These are phyloP conservation scores for Arvicanthis niloticus DNA, from an alignment of 2,113 vertebrate genomes.

Conservation along the genomic window DNA sequence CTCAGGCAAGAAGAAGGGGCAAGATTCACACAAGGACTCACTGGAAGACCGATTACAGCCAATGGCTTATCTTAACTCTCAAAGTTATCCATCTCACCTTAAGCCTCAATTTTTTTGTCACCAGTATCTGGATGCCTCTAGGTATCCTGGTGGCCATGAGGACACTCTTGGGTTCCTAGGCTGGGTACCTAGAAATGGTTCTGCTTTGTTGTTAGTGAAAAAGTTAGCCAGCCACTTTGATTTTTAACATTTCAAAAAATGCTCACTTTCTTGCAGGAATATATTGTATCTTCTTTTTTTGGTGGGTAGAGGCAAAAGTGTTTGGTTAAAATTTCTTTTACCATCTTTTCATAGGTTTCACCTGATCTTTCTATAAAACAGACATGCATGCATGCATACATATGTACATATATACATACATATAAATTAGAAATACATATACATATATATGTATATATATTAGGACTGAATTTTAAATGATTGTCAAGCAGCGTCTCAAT, in stretches of 20 bases:
- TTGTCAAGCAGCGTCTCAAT: constrained; percentile 63
- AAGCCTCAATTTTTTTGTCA: background rate
- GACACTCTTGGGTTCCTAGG: background rate
- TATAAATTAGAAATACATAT: constrained; percentile 14
- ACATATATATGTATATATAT: too few relatives aligned
- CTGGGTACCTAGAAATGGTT: background rate
- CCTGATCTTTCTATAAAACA: constrained; percentile 55
- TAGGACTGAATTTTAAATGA: constrained; percentile 60
- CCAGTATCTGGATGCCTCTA: background rate
- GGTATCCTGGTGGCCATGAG: background rate
- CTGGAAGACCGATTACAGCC: background rate
- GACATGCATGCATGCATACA: background rate
- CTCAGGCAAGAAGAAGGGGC: background rate
- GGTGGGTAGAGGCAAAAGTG: background rate
- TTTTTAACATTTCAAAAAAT: constrained; percentile 31
- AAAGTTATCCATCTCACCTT: background rate
- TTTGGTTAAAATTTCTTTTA: constrained; percentile 59
- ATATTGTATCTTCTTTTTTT: background rate
- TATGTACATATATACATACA: too few relatives aligned
- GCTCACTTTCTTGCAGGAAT: constrained; percentile 33
- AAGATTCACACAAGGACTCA: background rate
- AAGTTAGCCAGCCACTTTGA: background rate
- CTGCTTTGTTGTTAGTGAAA: background rate
- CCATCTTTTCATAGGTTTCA: constrained; percentile 54
- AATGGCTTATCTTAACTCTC: background rate